phyloP scores from a whole-genome alignment of 2,888 invertebrate genomes.

The Scaptomyza flava region DNA sequence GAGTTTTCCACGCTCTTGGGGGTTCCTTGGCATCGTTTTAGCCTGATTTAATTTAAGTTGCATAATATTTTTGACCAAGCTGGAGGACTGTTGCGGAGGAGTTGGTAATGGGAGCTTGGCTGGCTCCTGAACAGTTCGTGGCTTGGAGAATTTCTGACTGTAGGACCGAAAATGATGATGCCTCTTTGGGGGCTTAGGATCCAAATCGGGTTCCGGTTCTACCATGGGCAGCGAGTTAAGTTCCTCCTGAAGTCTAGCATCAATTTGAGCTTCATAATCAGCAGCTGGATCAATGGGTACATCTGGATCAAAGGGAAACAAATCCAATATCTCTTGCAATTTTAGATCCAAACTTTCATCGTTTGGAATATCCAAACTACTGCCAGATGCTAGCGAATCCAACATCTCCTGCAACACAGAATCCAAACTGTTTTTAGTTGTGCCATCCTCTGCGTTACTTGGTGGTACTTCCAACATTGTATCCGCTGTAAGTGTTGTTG shows the following conservation, averaged over 20 bases:
- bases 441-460: background rate
- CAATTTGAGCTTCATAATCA: slow-evolving; percentile 38
- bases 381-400: background rate
- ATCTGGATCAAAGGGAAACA: background rate
- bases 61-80: background rate
- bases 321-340: background rate
- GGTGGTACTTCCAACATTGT: background rate
- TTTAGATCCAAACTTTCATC: background rate
- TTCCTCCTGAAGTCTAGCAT: slow-evolving; percentile 54
- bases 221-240: slow-evolving; percentile 51
- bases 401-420: background rate
- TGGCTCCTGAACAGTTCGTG: background rate
- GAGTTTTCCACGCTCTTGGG: background rate
- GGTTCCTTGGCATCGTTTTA: background rate
- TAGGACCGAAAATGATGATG: background rate
- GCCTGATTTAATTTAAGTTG: slow-evolving; percentile 16
- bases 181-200: slow-evolving; percentile 1
- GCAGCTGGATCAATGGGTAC: background rate
- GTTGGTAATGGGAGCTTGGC: background rate
- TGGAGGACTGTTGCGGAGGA: background rate
- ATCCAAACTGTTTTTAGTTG: background rate
- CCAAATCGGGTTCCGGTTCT: slow-evolving; percentile 42
- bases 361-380: background rate
- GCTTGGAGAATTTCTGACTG: background rate
- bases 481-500: background rate